Base-by-base conservation (phyloP, 2,113 vertebrate species). In the Tragulus kanchil region DNA sequence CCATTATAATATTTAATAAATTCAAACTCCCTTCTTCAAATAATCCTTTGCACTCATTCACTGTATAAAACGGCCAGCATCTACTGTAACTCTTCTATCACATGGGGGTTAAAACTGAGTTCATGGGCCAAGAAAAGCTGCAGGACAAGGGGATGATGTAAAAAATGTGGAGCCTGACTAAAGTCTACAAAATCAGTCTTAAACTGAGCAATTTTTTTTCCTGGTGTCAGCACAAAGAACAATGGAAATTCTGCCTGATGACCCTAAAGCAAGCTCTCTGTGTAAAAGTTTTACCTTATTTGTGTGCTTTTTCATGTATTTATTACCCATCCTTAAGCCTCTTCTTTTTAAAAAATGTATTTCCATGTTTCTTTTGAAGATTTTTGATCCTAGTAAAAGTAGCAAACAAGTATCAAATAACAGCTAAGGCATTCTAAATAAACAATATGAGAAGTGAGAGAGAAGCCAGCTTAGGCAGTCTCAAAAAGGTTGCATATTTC, bases 401-500 rank as follows among this genome's bases (percentile, higher is more conserved):
- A 89, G 23, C 25, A 81, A 84, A 26, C 59, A 78, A 42, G 3
- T 45, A 84, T 54, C 42, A 96, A 92, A 61, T 92, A 89, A 89
- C 31, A 95, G 13, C 79, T 61, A 83, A 54, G 3, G 5, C 50
- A 84, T 84, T 56, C 14, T 42, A 96, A 93, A 36, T 54, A 61
- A 31, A 36, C 16, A 81, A 50, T 48, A 69, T 83, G 69, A 64
- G 10, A 88, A 45, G 14, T 82, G 14, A 58, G 26, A 92, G 31
- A 89, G 23, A 94, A 59, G 13, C 36, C 42, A 93, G 56, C 17
- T 14, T 45, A 88, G 31, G 13, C 25, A 88, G 36, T 89, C 93
- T 89, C 28, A 85, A 77, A 95, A 88, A 59, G 8, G 67, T 64
- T 78, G 52, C 45, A 69, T 93, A 82, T 93, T 96, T 94, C 48